phyloP scores from a whole-genome alignment of 2,797 vertebrate genomes.

The Toxotes lorentzi region DNA sequence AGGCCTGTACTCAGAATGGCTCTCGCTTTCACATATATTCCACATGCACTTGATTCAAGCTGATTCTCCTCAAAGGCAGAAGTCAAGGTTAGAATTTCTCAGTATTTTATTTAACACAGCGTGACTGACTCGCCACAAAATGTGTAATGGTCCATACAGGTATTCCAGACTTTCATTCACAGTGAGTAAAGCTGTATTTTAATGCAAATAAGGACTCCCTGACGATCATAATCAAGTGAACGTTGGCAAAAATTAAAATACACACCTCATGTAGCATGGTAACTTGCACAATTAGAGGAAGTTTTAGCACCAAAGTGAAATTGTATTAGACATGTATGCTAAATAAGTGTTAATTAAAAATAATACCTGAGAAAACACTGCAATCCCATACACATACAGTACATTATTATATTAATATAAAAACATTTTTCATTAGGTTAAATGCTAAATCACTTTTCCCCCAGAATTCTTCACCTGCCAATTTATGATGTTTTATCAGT shows the following conservation, averaged over 20 bases:
- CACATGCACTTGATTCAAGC: neutral
- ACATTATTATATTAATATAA: conserved; percentile 2
- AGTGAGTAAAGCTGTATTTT: neutral
- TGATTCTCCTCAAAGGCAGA: neutral
- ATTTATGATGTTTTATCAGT: neutral
- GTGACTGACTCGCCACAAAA: neutral
- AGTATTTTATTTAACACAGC: conserved; percentile 3
- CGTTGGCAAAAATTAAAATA: conserved; percentile 1
- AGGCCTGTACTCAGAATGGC: neutral
- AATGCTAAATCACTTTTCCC: conserved; percentile 1
- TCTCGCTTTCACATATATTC: neutral
- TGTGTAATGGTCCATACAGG: neutral
- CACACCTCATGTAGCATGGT: neutral
- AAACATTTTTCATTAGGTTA: conserved; percentile 8
- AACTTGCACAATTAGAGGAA: neutral
- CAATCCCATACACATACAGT: neutral
- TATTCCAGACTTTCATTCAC: neutral
- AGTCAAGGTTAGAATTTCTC: neutral
- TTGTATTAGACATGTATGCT: neutral
- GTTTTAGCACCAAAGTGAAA: neutral
- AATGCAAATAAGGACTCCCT: neutral
- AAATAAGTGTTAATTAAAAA: conserved; percentile 4
- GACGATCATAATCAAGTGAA: conserved; percentile 7
- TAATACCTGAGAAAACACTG: conserved; percentile 36
- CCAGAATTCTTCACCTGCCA: neutral